Percentiles rank a stretch among this genome's conserved stretches.
phyloP scores from a whole-genome alignment of 2,888 invertebrate species.

The Masnerella sp. region DNA sequence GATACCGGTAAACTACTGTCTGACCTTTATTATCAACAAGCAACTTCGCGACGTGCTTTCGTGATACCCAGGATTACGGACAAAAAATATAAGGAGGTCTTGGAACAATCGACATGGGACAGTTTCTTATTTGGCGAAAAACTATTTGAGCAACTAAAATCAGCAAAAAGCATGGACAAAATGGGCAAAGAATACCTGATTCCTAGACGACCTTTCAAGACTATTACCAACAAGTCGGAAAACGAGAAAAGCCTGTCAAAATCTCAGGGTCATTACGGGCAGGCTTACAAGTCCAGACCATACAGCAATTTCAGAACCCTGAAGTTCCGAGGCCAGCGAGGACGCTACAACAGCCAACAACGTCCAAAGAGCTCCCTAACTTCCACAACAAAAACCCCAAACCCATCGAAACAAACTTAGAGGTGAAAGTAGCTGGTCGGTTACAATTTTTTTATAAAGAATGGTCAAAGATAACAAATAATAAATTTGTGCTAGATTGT shows the following conservation, averaged over 20 bases:
- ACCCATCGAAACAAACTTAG: too few relatives aligned
- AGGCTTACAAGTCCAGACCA: too few relatives aligned
- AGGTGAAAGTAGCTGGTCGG: too few relatives aligned
- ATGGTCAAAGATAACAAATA: too few relatives aligned
- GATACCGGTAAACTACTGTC: slow-evolving; percentile 2
- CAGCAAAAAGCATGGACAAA: slow-evolving; percentile 9
- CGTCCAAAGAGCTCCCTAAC: too few relatives aligned
- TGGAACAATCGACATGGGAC: slow-evolving; percentile 1
- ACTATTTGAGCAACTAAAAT: slow-evolving; percentile 2
- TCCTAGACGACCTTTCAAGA: not conserved
- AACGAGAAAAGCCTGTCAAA: not conserved
- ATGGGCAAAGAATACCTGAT: slow-evolving; percentile 5
- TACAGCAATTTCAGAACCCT: too few relatives aligned
- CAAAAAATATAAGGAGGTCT: not conserved
- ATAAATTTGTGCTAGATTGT: too few relatives aligned
- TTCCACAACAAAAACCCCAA: too few relatives aligned
- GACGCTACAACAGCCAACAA: too few relatives aligned
- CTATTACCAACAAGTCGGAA: not conserved
- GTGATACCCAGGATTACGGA: slow-evolving; percentile 3
- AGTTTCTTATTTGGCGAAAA: slow-evolving; percentile 1
- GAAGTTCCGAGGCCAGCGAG: too few relatives aligned
- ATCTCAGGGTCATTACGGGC: not conserved
- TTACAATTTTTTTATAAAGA: too few relatives aligned
- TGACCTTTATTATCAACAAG: slow-evolving; percentile 10
- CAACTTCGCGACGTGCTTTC: slow-evolving; percentile 11